phyloP scores from a whole-genome alignment of 1,140 invertebrate species.

The Plectus sambesii region DNA sequence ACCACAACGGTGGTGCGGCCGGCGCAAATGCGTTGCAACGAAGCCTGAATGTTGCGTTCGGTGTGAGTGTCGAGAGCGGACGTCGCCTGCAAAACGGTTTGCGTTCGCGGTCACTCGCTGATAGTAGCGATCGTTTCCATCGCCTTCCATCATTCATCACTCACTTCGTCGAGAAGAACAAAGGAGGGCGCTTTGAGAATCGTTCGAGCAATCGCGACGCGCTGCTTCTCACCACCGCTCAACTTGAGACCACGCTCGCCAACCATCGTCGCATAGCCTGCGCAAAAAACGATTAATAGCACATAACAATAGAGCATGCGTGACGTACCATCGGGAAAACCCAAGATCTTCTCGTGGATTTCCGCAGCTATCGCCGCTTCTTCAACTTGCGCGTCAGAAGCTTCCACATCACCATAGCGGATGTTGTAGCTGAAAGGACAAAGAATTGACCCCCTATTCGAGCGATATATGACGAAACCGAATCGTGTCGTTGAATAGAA shows the following conservation, averaged over 20 bases:
- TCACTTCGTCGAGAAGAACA: conserved; percentile 71
- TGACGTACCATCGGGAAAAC: conserved; percentile 63
- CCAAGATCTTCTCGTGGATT: conserved; percentile 78
- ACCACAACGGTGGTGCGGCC: conserved; percentile 22
- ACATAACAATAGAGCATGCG: conserved; percentile 1
- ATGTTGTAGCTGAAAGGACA: conserved; percentile 69
- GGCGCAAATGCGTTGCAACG: conserved; percentile 54
- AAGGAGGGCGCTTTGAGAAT: conserved; percentile 73
- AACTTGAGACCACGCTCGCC: conserved; percentile 51
- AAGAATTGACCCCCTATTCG: too few species aligned
- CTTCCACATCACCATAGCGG: conserved; percentile 69
- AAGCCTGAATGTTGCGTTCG: conserved; percentile 51
- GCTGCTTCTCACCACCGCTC: conserved; percentile 76
- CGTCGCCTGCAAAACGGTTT: conserved; percentile 41
- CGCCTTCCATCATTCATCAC: not conserved
- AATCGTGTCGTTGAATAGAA: conserved; percentile 87
- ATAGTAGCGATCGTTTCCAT: conserved; percentile 12
- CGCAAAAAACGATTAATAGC: conserved; percentile 8
- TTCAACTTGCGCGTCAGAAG: conserved; percentile 68
- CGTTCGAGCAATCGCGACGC: conserved; percentile 80
- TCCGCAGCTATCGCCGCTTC: conserved; percentile 78
- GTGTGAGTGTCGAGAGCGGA: conserved; percentile 46
- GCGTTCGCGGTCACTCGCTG: not conserved
- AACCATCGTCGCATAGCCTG: conserved; percentile 49
- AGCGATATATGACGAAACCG: conserved; percentile 49